A percentile compares a stretch with the other conserved stretches of the same genome.
Conservation (phyloP, 2,797 vertebrate genomes). For the Halcyon leucocephala region DNA sequence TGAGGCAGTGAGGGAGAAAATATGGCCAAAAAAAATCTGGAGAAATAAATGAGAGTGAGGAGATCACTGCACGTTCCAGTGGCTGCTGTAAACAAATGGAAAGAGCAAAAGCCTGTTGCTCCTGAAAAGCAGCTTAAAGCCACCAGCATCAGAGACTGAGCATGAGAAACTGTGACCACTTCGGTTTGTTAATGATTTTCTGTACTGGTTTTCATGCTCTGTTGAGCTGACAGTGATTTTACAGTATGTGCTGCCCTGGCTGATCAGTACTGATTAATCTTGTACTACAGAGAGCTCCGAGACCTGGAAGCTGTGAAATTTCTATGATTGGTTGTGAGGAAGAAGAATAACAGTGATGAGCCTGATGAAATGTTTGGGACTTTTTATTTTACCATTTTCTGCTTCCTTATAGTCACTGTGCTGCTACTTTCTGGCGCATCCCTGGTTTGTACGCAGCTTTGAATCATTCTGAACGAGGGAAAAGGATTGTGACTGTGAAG, state of each 20-base stretch:
- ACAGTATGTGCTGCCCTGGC: constrained; percentile 5
- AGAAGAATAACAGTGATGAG: neutral
- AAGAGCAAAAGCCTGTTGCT: neutral
- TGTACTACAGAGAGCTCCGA: neutral
- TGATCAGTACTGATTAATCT: constrained; percentile 48
- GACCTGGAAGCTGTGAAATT: constrained; percentile 2
- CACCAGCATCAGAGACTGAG: neutral
- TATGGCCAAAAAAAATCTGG: neutral
- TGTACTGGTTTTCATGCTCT: constrained; percentile 38
- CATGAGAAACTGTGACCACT: neutral
- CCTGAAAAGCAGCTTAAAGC: constrained; percentile 6
- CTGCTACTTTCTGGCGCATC: neutral
- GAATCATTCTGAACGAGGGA: neutral
- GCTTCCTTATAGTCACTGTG: neutral
- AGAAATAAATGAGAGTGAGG: neutral
- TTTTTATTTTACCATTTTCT: neutral
- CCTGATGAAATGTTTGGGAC: neutral
- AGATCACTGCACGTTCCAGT: neutral
- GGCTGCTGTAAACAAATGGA: accelerated
- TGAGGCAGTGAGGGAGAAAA: neutral
- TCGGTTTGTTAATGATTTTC: constrained; percentile 56
- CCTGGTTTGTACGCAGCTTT: neutral
- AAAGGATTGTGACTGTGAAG: neutral
- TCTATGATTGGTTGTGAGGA: neutral
- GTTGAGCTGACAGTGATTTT: constrained; percentile 41